These are phyloP conservation scores for Patella caerulea DNA, from an alignment of 2,888 invertebrate species.

Conservation along the genomic window DNA sequence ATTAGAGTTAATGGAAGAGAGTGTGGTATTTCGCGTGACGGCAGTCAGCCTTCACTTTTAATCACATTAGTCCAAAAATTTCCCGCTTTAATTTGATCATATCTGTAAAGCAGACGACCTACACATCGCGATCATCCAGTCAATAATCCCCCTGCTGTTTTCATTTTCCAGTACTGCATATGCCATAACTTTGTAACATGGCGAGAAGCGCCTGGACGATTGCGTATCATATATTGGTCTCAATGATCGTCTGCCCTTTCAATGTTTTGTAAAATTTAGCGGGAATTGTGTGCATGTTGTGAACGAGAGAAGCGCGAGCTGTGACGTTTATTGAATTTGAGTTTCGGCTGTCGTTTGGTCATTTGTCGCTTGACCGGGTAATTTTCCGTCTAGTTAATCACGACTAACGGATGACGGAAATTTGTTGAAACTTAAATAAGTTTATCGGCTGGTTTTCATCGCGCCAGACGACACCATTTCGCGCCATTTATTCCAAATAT, in stretches of 20 bases:
- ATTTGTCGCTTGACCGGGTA: conserved; percentile 4
- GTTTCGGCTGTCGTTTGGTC: background rate
- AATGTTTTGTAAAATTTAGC: conserved; percentile 10
- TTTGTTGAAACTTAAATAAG: conserved; percentile 7
- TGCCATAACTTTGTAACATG: background rate
- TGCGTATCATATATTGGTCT: conserved; percentile 1
- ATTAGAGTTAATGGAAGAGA: conserved; percentile 24
- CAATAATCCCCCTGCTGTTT: background rate
- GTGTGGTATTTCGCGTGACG: conserved; percentile 20
- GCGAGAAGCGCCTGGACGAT: background rate
- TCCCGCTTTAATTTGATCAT: conserved; percentile 10
- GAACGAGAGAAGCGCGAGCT: background rate
- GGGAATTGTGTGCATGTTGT: background rate
- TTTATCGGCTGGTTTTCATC: background rate
- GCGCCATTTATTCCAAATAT: background rate
- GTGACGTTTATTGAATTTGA: conserved; percentile 13
- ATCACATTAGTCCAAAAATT: conserved; percentile 2
- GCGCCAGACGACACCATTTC: background rate
- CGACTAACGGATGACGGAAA: conserved; percentile 7
- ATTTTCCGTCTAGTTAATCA: conserved; percentile 6
- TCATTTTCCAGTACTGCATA: background rate
- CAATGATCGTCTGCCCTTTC: conserved; percentile 4
- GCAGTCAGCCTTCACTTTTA: conserved; percentile 5
- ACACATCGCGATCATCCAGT: background rate
- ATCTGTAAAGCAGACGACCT: conserved; percentile 5